A percentile compares a stretch with the other conserved stretches of the same genome.
Conservation (phyloP, 2,113 vertebrate species). For the rat (Rattus norvegicus) region DNA sequence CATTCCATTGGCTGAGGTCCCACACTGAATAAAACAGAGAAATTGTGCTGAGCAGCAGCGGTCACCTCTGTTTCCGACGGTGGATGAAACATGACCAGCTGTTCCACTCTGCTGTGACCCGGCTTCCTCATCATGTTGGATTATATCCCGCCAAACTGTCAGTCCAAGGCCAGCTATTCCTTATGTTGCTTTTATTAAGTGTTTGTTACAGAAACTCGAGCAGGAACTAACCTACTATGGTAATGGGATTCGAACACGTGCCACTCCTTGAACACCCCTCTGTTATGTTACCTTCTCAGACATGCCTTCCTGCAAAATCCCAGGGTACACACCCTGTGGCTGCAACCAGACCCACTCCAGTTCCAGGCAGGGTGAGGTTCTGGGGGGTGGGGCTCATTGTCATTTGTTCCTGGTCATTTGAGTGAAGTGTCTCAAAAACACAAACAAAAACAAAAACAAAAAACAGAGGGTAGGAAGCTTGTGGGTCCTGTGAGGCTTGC, state of each 20-base stretch:
- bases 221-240: not conserved
- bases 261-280: not conserved
- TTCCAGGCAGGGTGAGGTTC: not conserved
- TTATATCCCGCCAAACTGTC: not conserved
- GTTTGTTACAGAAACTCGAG: not conserved
- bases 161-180: not conserved
- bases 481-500: not conserved
- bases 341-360: too few species aligned
- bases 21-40: not conserved
- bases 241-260: not conserved
- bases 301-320: not conserved
- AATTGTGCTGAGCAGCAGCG: not conserved
- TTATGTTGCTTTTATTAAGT: not conserved
- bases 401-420: not conserved
- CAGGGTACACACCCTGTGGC: not conserved
- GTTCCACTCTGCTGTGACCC: not conserved
- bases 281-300: too few species aligned
- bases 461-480: too few species aligned
- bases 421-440: not conserved
- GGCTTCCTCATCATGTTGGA: not conserved
- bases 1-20: not conserved
- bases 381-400: not conserved
- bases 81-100: not conserved
- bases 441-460: too few species aligned
- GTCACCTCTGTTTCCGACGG: not conserved